Percentiles rank a stretch among this genome's conserved stretches.
phyloP scores from a whole-genome alignment of 2,888 invertebrate genomes.

The Apodemia zela region DNA sequence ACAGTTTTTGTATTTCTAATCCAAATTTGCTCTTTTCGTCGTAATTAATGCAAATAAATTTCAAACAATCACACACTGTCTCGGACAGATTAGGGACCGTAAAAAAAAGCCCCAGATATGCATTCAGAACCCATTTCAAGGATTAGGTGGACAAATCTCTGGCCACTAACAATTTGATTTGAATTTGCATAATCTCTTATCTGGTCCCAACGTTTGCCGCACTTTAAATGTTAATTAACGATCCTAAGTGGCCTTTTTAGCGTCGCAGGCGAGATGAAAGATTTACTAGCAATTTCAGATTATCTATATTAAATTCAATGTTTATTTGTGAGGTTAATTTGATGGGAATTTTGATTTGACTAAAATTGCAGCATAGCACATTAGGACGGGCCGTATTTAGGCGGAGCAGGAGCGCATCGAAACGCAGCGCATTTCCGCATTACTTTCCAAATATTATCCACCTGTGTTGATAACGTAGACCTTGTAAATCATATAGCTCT shows the following conservation, averaged over 20 bases:
- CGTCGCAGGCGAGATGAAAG: slow-evolving; percentile 23
- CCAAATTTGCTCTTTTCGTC: background rate
- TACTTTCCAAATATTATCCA: too few species aligned
- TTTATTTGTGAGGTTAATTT: slow-evolving; percentile 2
- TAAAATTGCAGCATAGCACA: too few species aligned
- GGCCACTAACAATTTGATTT: slow-evolving; percentile 60
- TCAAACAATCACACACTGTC: slow-evolving; percentile 5
- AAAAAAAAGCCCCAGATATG: slow-evolving; percentile 9
- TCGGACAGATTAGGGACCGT: slow-evolving; percentile 6
- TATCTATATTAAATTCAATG: slow-evolving; percentile 9
- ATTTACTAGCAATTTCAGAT: slow-evolving; percentile 23
- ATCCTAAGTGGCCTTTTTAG: slow-evolving; percentile 33
- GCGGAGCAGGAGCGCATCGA: too few species aligned
- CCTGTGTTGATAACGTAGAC: too few species aligned
- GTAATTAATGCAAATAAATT: background rate
- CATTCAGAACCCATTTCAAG: slow-evolving; percentile 21
- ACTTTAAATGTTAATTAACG: slow-evolving; percentile 70
- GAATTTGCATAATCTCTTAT: slow-evolving; percentile 68
- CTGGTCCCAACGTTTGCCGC: slow-evolving; percentile 52
- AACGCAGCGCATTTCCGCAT: too few species aligned
- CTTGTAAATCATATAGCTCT: too few species aligned
- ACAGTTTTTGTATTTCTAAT: too few species aligned
- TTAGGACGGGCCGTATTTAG: too few species aligned
- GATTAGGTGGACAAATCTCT: slow-evolving; percentile 50
- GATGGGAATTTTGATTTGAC: background rate